These are phyloP conservation scores for Netelia fuscicornis DNA, from an alignment of 2,888 invertebrate species.

Conservation along the genomic window DNA sequence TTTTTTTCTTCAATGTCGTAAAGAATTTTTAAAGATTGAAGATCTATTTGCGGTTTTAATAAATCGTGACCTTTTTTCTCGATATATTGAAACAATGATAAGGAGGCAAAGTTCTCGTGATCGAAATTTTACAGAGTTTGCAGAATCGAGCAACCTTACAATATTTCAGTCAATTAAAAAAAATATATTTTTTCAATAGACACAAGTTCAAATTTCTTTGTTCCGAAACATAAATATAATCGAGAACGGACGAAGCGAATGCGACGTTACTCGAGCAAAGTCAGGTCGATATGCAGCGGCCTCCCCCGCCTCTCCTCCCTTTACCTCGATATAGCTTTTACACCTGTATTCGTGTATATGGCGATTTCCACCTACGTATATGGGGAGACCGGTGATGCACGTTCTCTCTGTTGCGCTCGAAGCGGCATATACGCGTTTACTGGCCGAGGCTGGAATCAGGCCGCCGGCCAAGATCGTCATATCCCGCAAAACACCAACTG, in stretches of 20 bases:
- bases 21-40: too few species aligned
- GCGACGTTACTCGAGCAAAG: conserved; percentile 48
- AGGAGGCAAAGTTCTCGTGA: background rate
- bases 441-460: conserved; percentile 62
- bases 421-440: conserved; percentile 17
- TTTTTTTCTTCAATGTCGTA: too few species aligned
- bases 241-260: conserved; percentile 51
- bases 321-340: conserved; percentile 71
- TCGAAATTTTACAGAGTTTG: background rate
- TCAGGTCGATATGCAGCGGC: conserved; percentile 26
- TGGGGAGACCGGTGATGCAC: conserved; percentile 77
- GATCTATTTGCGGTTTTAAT: background rate
- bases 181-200: background rate
- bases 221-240: conserved; percentile 24
- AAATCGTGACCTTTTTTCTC: background rate
- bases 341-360: conserved; percentile 80
- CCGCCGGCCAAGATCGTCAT: conserved; percentile 73
- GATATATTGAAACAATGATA: too few species aligned
- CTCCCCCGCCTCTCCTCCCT: background rate
- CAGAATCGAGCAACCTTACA: too few species aligned
- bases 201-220: background rate
- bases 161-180: too few species aligned
- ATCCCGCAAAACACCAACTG: conserved; percentile 77
- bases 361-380: conserved; percentile 77
- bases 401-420: conserved; percentile 30